A percentile compares a stretch with the other conserved stretches of the same genome.
phyloP scores from a whole-genome alignment of 2,888 invertebrate species.

The Cyclophora punctaria region DNA sequence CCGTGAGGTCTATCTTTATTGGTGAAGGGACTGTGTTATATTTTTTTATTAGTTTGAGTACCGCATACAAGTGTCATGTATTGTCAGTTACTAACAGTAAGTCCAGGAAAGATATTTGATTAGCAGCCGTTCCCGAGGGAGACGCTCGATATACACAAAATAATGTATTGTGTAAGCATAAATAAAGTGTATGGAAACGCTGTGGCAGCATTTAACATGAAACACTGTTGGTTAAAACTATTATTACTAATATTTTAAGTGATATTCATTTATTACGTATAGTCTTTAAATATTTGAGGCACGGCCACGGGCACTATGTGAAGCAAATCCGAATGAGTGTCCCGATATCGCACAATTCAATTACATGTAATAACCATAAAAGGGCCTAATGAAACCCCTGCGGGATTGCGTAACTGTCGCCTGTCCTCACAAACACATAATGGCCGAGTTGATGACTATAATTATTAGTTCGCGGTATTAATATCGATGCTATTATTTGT shows the following conservation, averaged over 20 bases:
- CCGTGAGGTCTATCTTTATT: too few relatives aligned
- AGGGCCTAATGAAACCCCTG: slow-evolving; percentile 33
- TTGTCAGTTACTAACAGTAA: slow-evolving; percentile 53
- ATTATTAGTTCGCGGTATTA: too few relatives aligned
- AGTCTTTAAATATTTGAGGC: too few relatives aligned
- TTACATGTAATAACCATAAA: slow-evolving; percentile 39
- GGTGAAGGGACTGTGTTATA: neutral
- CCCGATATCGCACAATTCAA: slow-evolving; percentile 25
- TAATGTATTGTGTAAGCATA: too few relatives aligned
- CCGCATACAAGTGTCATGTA: slow-evolving; percentile 36
- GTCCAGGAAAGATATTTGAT: slow-evolving; percentile 66
- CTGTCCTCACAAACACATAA: neutral
- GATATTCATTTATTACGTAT: too few relatives aligned
- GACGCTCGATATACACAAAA: slow-evolving; percentile 17
- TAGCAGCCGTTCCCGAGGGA: slow-evolving; percentile 54
- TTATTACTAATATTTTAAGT: too few relatives aligned
- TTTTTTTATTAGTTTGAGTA: slow-evolving; percentile 33
- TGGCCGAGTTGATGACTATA: neutral
- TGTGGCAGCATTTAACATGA: too few relatives aligned
- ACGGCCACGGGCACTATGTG: too few relatives aligned
- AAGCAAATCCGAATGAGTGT: too few relatives aligned
- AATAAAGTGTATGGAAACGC: too few relatives aligned
- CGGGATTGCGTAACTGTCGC: slow-evolving; percentile 28
- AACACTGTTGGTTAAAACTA: too few relatives aligned
- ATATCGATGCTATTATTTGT: too few relatives aligned